Conservation (phyloP, 2,888 invertebrate genomes). For the Neria commutata region DNA sequence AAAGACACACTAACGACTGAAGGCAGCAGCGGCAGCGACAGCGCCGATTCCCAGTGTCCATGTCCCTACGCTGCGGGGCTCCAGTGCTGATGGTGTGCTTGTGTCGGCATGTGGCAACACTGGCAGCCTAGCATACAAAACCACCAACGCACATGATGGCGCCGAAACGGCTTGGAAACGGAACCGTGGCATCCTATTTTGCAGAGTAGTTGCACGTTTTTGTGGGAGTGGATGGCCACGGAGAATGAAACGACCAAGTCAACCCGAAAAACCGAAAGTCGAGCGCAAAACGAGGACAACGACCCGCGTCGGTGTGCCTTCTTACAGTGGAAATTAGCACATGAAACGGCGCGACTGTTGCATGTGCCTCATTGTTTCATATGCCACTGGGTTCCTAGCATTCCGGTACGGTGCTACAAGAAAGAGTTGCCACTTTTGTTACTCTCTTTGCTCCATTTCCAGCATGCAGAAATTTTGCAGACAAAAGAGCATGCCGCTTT, state of each 20-base stretch:
- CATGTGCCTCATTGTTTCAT: slow-evolving; percentile 30
- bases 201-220: too few species aligned
- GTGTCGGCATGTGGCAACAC: background rate
- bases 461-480: background rate
- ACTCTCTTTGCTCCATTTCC: background rate
- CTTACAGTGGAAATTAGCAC: too few species aligned
- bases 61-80: slow-evolving; percentile 12
- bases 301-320: slow-evolving; percentile 25
- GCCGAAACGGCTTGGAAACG: background rate
- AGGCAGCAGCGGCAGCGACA: background rate
- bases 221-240: too few species aligned
- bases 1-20: slow-evolving; percentile 54
- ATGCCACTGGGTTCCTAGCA: slow-evolving; percentile 33
- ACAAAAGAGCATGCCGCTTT: background rate
- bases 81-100: slow-evolving; percentile 1
- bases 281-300: slow-evolving; percentile 33
- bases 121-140: background rate
- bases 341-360: slow-evolving; percentile 26
- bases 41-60: background rate
- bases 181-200: too few species aligned
- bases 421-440: background rate
- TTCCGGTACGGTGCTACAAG: background rate
- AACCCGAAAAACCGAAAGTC: too few species aligned
- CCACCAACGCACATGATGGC: background rate
- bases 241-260: too few species aligned